phyloP scores from a whole-genome alignment of 2,113 vertebrate genomes.

The Macaca nemestrina region DNA sequence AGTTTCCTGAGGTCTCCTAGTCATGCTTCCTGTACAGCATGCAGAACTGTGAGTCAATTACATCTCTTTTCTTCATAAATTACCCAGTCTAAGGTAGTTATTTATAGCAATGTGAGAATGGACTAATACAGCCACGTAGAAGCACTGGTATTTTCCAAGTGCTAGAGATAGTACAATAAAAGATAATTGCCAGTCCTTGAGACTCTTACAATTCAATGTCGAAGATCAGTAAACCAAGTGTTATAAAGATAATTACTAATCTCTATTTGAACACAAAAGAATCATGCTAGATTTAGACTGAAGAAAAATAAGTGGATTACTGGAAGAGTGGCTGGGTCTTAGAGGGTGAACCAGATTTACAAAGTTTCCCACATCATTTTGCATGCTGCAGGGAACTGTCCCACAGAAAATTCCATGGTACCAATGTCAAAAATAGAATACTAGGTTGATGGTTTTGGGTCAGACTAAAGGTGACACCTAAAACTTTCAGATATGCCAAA shows the following conservation, averaged over 20 bases:
- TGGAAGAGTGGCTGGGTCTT: not conserved
- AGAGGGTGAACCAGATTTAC: not conserved
- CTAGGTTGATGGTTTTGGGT: not conserved
- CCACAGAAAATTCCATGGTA: not conserved
- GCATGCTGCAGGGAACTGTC: not conserved
- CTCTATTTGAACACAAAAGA: not conserved
- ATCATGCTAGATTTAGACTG: not conserved
- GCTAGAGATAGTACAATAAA: not conserved
- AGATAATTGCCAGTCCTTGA: not conserved
- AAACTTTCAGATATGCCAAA: not conserved
- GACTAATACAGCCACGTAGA: not conserved
- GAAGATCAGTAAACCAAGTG: not conserved
- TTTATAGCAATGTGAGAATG: no score
- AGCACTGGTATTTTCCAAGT: not conserved
- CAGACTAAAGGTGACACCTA: not conserved
- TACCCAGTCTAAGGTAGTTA: no score
- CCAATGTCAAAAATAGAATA: not conserved
- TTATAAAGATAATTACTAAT: not conserved
- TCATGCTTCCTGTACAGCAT: no score
- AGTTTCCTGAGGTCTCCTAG: no score
- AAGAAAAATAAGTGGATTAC: not conserved
- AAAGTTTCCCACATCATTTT: not conserved
- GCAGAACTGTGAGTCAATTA: no score
- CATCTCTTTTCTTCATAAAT: no score
- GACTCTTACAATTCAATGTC: not conserved